Percentiles rank a stretch among this genome's conserved stretches.
phyloP scores from a whole-genome alignment of 2,113 vertebrate genomes.

The Zapus hudsonius region DNA sequence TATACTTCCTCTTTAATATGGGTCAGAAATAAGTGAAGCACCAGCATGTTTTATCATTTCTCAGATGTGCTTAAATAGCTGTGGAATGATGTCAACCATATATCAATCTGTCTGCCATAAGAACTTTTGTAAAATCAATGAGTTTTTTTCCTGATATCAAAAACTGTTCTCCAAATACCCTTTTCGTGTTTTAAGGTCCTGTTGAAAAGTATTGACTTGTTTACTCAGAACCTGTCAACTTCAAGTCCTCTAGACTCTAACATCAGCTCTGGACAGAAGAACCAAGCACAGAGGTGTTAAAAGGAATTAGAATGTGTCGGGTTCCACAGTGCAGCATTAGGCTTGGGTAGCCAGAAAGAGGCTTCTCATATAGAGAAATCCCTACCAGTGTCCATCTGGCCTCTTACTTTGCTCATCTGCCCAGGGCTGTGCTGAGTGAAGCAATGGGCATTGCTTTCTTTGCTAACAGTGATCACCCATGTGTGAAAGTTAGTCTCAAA shows the following conservation, averaged over 20 bases:
- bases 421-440: background rate
- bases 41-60: background rate
- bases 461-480: background rate
- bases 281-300: rapidly evolving
- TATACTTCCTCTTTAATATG: background rate
- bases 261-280: background rate
- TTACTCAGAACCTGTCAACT: background rate
- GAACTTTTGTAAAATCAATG: slow-evolving; percentile 37
- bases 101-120: slow-evolving; percentile 6
- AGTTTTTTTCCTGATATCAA: background rate
- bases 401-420: background rate
- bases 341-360: background rate
- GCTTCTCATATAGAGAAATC: background rate
- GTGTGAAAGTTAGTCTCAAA: background rate
- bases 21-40: background rate
- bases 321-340: background rate
- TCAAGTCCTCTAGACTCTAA: background rate
- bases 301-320: background rate
- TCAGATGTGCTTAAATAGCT: background rate
- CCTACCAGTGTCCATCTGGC: background rate
- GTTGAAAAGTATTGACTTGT: slow-evolving; percentile 4
- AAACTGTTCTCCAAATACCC: background rate
- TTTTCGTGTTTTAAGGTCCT: background rate
- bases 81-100: background rate
- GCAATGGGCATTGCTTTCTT: background rate